These are phyloP conservation scores for Drosophila nannoptera DNA, from an alignment of 1,140 invertebrate species.

Conservation along the genomic window DNA sequence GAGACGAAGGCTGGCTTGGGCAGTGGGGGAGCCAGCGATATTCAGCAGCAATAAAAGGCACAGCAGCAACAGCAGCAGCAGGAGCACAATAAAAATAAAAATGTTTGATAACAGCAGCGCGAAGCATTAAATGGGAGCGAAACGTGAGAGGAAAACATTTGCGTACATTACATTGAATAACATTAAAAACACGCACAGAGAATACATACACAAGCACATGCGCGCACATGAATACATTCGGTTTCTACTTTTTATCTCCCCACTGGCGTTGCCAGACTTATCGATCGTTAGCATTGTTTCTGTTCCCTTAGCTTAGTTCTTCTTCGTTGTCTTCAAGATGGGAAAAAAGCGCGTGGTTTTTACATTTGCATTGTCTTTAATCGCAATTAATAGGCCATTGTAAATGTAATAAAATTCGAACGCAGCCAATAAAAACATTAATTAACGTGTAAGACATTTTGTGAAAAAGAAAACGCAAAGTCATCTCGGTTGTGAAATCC, in stretches of 20 bases:
- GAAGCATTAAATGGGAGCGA: slow-evolving; percentile 35
- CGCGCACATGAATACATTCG: neutral
- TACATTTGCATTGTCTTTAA: too few species aligned
- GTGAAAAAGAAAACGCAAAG: slow-evolving; percentile 47
- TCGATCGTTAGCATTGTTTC: too few species aligned
- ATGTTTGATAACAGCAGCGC: slow-evolving; percentile 48
- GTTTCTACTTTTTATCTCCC: neutral
- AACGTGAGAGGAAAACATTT: slow-evolving; percentile 56
- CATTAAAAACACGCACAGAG: slow-evolving; percentile 43
- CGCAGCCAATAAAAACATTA: slow-evolving; percentile 34
- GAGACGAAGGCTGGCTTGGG: slow-evolving; percentile 86
- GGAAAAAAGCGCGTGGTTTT: too few species aligned
- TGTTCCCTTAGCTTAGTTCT: too few species aligned
- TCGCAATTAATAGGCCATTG: slow-evolving; percentile 13
- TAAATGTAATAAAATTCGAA: slow-evolving; percentile 51
- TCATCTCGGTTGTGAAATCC: slow-evolving; percentile 68
- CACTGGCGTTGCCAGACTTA: too few species aligned
- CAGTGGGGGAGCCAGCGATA: slow-evolving; percentile 81
- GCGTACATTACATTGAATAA: slow-evolving; percentile 68
- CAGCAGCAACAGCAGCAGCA: slow-evolving; percentile 14
- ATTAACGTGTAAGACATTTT: slow-evolving; percentile 26
- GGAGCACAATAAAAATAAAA: slow-evolving; percentile 24
- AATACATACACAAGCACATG: slow-evolving; percentile 1
- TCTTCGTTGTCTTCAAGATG: too few species aligned
- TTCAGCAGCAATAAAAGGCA: slow-evolving; percentile 72